Evolutionary conservation across 2,888 invertebrate genomes (phyloP).

Genomic region (Galerucella pusilla): DNA sequence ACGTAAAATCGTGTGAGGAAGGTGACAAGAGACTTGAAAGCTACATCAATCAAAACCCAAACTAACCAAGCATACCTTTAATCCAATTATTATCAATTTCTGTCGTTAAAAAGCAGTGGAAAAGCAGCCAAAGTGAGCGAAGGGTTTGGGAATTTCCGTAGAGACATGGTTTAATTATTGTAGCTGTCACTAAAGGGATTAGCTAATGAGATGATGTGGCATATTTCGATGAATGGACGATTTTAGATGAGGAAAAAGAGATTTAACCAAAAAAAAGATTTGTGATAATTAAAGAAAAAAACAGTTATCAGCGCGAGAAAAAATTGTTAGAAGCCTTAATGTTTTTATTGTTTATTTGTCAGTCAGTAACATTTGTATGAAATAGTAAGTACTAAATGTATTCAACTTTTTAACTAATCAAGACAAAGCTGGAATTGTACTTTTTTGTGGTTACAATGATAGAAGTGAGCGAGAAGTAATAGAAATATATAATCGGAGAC

Average conservation of each 20-base stretch:
- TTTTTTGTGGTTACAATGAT: too few relatives aligned
- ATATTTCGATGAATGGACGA: slow-evolving; percentile 27
- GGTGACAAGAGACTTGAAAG: slow-evolving; percentile 12
- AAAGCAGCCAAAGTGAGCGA: slow-evolving; percentile 36
- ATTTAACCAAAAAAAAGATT: not conserved
- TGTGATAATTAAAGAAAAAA: too few relatives aligned
- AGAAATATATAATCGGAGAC: too few relatives aligned
- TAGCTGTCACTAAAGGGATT: slow-evolving; percentile 37
- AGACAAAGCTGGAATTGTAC: too few relatives aligned
- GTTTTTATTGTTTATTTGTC: too few relatives aligned
- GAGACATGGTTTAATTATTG: slow-evolving; percentile 33
- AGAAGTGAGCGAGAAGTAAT: too few relatives aligned
- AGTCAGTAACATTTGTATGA: too few relatives aligned
- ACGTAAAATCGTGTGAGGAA: too few relatives aligned
- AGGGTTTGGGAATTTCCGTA: slow-evolving; percentile 28
- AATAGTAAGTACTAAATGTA: too few relatives aligned
- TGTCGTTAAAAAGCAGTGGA: slow-evolving; percentile 39
- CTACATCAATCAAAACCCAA: slow-evolving; percentile 42
- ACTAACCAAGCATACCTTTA: slow-evolving; percentile 43
- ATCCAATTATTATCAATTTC: slow-evolving; percentile 44
- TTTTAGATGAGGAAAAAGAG: not conserved
- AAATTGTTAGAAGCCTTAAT: too few relatives aligned
- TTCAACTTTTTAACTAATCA: too few relatives aligned
- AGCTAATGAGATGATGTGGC: slow-evolving; percentile 34
- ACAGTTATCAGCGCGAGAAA: too few relatives aligned